Percentiles rank a stretch among this genome's conserved stretches.
Evolutionary conservation across 2,113 vertebrate species (phyloP).

Genomic region (Dolichotis patagonum): DNA sequence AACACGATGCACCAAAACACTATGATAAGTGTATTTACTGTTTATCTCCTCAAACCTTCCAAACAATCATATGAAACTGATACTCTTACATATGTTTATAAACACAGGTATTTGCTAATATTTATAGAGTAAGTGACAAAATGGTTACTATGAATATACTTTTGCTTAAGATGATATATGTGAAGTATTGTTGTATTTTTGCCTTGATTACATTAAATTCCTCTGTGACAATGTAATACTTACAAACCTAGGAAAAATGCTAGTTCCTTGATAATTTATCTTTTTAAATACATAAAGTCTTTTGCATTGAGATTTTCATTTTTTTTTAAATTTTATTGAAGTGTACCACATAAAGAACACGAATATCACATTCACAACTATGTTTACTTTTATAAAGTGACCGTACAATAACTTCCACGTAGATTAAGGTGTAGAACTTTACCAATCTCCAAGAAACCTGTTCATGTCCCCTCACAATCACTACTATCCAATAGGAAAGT

Average conservation of each 20-base stretch:
- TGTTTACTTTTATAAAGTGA: background rate
- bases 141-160: background rate
- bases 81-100: background rate
- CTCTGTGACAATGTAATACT: background rate
- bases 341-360: background rate
- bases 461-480: background rate
- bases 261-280: background rate
- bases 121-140: background rate
- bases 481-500: background rate
- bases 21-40: background rate
- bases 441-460: rapidly evolving
- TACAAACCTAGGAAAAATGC: background rate
- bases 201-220: background rate
- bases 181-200: background rate
- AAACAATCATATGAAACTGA: background rate
- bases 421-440: background rate
- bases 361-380: background rate
- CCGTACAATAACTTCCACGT: background rate
- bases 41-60: background rate
- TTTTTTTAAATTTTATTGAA: background rate
- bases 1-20: background rate
- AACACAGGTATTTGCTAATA: background rate
- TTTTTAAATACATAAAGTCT: background rate
- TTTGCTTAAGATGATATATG: background rate
- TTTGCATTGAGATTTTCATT: background rate